These are phyloP conservation scores for Chromis chromis DNA, from an alignment of 2,797 vertebrate species.

Conservation along the genomic window DNA sequence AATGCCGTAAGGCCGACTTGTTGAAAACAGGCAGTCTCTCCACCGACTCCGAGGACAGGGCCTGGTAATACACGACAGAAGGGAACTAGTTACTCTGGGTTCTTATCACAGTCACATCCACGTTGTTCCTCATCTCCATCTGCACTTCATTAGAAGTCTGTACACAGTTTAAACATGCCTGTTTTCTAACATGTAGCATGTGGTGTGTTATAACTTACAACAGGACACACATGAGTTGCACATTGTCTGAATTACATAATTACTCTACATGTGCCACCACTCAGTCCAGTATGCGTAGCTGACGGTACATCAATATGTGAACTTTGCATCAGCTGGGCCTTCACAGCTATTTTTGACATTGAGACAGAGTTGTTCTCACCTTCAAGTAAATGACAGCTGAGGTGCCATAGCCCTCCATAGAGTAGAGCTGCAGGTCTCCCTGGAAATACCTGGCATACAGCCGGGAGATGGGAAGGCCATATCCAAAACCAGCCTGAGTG, in stretches of 20 bases:
- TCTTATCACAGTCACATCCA: constrained; percentile 8
- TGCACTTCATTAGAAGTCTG: constrained; percentile 5
- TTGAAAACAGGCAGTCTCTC: constrained; percentile 98
- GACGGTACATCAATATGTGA: not conserved
- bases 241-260: not conserved
- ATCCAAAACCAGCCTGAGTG: constrained; percentile 95
- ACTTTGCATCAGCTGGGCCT: constrained; percentile 6
- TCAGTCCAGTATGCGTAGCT: constrained; percentile 7
- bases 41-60: constrained; percentile 94
- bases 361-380: constrained; percentile 79
- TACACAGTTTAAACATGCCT: constrained; percentile 15
- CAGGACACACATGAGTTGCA: not conserved
- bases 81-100: constrained; percentile 15
- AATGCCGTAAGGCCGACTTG: constrained; percentile 94
- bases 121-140: not conserved
- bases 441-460: constrained; percentile 98
- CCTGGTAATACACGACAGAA: constrained; percentile 78
- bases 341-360: not conserved
- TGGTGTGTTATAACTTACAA: constrained; percentile 8
- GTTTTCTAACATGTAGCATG: constrained; percentile 7
- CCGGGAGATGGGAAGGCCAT: constrained; percentile 97
- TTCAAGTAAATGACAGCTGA: constrained; percentile 97
- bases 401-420: constrained; percentile 97
- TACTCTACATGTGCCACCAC: constrained; percentile 12
- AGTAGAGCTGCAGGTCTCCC: constrained; percentile 96